phyloP scores from a whole-genome alignment of 2,888 invertebrate species.

The Tachina fera region DNA sequence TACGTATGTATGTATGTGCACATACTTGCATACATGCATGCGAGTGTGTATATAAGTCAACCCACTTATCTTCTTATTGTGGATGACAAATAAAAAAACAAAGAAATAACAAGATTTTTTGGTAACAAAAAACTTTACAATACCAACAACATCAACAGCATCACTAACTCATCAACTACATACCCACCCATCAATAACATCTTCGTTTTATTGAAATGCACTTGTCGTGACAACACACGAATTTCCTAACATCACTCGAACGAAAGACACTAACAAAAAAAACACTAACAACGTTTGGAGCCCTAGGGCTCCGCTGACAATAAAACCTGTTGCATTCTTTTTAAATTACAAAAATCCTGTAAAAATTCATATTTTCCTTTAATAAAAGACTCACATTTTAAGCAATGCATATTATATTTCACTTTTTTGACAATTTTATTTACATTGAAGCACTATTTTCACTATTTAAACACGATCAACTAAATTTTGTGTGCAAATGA shows the following conservation, averaged over 20 bases:
- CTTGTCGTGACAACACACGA: not conserved
- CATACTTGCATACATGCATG: no score
- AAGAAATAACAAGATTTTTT: no score
- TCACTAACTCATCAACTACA: not conserved
- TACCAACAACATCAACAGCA: not conserved
- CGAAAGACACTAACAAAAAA: not conserved
- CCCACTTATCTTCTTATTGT: no score
- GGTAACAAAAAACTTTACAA: no score
- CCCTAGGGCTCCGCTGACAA: conserved; percentile 12
- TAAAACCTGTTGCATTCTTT: not conserved
- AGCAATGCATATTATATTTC: not conserved
- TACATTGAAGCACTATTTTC: not conserved
- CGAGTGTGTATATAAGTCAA: no score
- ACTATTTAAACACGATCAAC: not conserved
- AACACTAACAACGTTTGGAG: not conserved
- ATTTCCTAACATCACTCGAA: not conserved
- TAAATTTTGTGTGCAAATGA: not conserved
- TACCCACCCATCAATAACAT: not conserved
- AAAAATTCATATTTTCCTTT: conserved; percentile 16
- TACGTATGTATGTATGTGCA: no score
- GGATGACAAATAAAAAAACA: no score
- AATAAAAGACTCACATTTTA: not conserved
- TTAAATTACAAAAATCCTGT: not conserved
- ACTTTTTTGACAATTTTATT: conserved; percentile 8
- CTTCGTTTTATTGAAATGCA: not conserved